These are phyloP conservation scores for Pongo pygmaeus DNA, from an alignment of 2,113 vertebrate genomes.

Conservation along the genomic window DNA sequence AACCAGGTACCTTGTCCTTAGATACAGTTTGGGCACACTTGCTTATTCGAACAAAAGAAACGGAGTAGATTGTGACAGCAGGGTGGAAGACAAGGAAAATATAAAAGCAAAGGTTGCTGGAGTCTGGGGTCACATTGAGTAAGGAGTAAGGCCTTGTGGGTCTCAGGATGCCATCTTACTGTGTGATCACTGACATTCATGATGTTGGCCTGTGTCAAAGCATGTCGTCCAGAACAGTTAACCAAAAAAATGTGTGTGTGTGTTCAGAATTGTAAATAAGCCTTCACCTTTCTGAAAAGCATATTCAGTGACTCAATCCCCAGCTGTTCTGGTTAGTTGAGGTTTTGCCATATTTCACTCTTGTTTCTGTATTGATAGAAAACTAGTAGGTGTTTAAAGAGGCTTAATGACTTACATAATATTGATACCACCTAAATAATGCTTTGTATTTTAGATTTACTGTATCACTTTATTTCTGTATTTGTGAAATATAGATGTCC, in stretches of 20 bases:
- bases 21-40: neutral
- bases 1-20: neutral
- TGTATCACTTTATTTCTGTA: slow-evolving; percentile 11
- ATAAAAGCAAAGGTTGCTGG: neutral
- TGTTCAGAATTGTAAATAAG: neutral
- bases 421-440: neutral
- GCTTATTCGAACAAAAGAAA: neutral
- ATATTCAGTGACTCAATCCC: neutral
- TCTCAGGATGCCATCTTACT: neutral
- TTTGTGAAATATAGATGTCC: slow-evolving; percentile 20
- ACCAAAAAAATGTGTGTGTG: neutral
- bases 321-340: neutral
- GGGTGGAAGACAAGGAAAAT: neutral
- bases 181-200: neutral
- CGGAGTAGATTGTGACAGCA: neutral
- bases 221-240: neutral
- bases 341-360: slow-evolving; percentile 30
- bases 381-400: slow-evolving; percentile 23
- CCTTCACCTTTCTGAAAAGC: neutral
- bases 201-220: neutral
- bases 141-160: neutral
- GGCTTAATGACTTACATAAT: neutral
- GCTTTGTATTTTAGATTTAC: slow-evolving; percentile 25
- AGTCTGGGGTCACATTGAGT: neutral
- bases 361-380: slow-evolving; percentile 41